Evolutionary conservation across 2,888 invertebrate species (phyloP).

Genomic region (Drosophila nigricruria): DNA sequence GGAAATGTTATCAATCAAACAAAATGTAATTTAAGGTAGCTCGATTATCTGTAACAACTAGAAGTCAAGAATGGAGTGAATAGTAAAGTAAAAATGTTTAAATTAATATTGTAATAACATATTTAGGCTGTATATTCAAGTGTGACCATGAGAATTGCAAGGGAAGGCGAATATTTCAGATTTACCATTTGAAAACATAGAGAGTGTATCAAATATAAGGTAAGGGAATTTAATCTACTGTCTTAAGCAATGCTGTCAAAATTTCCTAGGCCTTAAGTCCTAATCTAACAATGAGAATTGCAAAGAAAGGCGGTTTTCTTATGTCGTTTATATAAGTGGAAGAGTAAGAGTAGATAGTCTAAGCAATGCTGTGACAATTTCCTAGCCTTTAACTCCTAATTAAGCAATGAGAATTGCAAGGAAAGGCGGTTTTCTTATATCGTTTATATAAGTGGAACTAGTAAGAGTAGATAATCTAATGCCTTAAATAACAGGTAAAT

Average conservation of each 20-base stretch:
- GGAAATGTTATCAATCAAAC: constrained; percentile 28
- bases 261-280: neutral
- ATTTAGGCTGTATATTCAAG: neutral
- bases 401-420: neutral
- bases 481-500: no score
- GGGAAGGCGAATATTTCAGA: neutral
- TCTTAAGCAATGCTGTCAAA: neutral
- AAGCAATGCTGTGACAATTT: neutral
- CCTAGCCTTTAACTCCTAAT: neutral
- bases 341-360: no score
- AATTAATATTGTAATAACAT: neutral
- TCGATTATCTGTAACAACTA: neutral
- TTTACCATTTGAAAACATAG: neutral
- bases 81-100: neutral
- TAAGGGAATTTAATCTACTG: neutral
- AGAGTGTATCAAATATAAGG: neutral
- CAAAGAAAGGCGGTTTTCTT: neutral
- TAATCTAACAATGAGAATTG: neutral
- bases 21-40: neutral
- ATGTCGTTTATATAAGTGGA: neutral
- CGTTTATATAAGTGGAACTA: no score
- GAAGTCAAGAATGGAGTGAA: neutral
- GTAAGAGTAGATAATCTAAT: no score
- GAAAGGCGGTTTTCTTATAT: neutral
- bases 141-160: neutral